Percentiles rank a stretch among this genome's conserved stretches.
Conservation (phyloP, 2,113 vertebrate genomes). For the Panthera uncia region DNA sequence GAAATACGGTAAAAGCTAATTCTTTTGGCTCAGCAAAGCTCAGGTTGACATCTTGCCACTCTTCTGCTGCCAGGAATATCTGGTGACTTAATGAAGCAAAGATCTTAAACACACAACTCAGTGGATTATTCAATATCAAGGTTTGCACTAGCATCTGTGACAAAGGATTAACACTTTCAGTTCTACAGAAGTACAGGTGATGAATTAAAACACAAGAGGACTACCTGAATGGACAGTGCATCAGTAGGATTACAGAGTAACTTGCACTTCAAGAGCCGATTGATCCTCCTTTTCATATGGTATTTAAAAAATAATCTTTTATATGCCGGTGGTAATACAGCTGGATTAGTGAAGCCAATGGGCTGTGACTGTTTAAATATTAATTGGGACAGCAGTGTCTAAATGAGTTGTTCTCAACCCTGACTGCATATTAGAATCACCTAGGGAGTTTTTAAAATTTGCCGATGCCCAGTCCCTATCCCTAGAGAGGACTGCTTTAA, state of each 20-base stretch:
- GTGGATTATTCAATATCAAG: constrained; percentile 80
- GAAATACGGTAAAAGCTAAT: constrained; percentile 79
- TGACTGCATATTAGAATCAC: constrained; percentile 48
- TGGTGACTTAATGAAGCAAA: constrained; percentile 82
- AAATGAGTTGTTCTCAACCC: constrained; percentile 66
- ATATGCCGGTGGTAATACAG: constrained; percentile 56
- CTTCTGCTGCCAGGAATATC: constrained; percentile 80
- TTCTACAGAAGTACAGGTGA: constrained; percentile 57
- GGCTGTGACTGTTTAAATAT: constrained; percentile 77
- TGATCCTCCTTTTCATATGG: constrained; percentile 81
- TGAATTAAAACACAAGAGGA: constrained; percentile 63
- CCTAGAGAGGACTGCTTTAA: constrained; percentile 24
- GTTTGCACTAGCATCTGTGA: constrained; percentile 74
- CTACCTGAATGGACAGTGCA: constrained; percentile 61
- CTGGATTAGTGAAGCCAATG: constrained; percentile 71
- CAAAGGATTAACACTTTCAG: constrained; percentile 81
- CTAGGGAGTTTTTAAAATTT: constrained; percentile 54
- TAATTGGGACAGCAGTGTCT: constrained; percentile 73
- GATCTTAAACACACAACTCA: constrained; percentile 76
- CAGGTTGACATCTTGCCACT: constrained; percentile 79
- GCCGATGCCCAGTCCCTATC: background rate
- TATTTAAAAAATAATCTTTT: constrained; percentile 80
- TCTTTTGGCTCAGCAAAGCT: constrained; percentile 78
- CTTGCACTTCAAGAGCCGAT: constrained; percentile 64
- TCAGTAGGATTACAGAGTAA: constrained; percentile 78